phyloP scores from a whole-genome alignment of 2,888 invertebrate species.

The Portevinia maculata region DNA sequence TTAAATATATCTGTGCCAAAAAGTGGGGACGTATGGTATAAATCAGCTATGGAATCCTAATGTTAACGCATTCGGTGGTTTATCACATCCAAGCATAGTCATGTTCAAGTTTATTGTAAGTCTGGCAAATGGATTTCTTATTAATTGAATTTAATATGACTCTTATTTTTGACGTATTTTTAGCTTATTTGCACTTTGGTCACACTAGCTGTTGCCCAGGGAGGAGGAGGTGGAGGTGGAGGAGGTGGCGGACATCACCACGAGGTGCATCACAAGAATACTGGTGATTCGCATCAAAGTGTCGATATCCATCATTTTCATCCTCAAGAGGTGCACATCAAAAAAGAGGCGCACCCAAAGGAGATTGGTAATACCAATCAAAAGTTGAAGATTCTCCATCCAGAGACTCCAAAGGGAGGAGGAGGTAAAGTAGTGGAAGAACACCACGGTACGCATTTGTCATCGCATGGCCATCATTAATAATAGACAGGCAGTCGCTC shows the following conservation, averaged over 20 bases:
- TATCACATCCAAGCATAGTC: slow-evolving; percentile 75
- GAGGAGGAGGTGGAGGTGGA: slow-evolving; percentile 80
- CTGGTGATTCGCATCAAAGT: slow-evolving; percentile 88
- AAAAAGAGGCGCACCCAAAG: slow-evolving; percentile 87
- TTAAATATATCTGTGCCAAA: slow-evolving; percentile 25
- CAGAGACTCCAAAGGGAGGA: slow-evolving; percentile 86
- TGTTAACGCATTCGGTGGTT: slow-evolving; percentile 78
- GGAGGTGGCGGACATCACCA: slow-evolving; percentile 85
- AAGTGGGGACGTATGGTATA: slow-evolving; percentile 79
- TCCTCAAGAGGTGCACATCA: slow-evolving; percentile 87
- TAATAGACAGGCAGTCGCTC: slow-evolving; percentile 55
- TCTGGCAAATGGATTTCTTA: slow-evolving; percentile 14
- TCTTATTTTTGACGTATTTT: slow-evolving; percentile 12
- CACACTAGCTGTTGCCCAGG: slow-evolving; percentile 31
- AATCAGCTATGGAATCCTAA: slow-evolving; percentile 82
- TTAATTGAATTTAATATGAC: not conserved
- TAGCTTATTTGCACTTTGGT: slow-evolving; percentile 77
- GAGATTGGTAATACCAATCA: slow-evolving; percentile 86
- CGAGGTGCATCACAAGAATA: slow-evolving; percentile 86
- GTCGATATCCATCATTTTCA: slow-evolving; percentile 89
- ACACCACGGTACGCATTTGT: slow-evolving; percentile 82
- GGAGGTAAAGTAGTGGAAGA: slow-evolving; percentile 86
- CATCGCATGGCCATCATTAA: slow-evolving; percentile 79
- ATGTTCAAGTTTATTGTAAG: slow-evolving; percentile 81
- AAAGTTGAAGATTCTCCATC: slow-evolving; percentile 85